Conservation (phyloP, 2,888 invertebrate species). For the Chrysotoxum bicinctum region DNA sequence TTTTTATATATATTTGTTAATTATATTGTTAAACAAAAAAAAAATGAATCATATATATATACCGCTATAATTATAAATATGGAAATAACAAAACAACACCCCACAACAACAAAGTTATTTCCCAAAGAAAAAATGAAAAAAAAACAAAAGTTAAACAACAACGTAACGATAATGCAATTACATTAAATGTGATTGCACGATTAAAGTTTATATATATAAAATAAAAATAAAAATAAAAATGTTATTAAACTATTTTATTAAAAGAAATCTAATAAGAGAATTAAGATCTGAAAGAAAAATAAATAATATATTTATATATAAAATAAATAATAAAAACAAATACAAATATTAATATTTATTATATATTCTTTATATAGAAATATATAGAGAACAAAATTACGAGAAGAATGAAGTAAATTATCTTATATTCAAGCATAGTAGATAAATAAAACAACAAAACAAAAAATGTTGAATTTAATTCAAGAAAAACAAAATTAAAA, state of each 20-base stretch:
- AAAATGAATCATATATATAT: conserved; percentile 67
- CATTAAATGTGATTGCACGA: conserved; percentile 64
- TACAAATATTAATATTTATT: conserved; percentile 71
- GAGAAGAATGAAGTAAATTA: conserved; percentile 33
- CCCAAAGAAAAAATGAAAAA: conserved; percentile 53
- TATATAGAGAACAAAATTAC: conserved; percentile 44
- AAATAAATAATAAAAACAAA: conserved; percentile 48
- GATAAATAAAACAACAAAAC: conserved; percentile 38
- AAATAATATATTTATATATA: conserved; percentile 70
- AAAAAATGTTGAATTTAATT: conserved; percentile 29
- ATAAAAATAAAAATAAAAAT: conserved; percentile 49
- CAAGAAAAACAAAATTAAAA: conserved; percentile 38
- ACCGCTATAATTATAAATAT: conserved; percentile 69
- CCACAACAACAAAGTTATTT: conserved; percentile 61
- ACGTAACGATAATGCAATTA: conserved; percentile 42
- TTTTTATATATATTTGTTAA: conserved; percentile 77
- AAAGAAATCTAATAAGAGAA: conserved; percentile 68
- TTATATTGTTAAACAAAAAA: conserved; percentile 75
- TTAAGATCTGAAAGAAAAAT: conserved; percentile 71
- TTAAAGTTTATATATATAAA: conserved; percentile 51
- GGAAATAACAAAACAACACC: conserved; percentile 59
- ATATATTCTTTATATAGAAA: conserved; percentile 69
- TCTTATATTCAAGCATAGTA: conserved; percentile 64
- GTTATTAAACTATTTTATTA: conserved; percentile 72
- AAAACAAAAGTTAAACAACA: conserved; percentile 49